phyloP scores from a whole-genome alignment of 2,113 vertebrate species.

The Ovis canadensis region DNA sequence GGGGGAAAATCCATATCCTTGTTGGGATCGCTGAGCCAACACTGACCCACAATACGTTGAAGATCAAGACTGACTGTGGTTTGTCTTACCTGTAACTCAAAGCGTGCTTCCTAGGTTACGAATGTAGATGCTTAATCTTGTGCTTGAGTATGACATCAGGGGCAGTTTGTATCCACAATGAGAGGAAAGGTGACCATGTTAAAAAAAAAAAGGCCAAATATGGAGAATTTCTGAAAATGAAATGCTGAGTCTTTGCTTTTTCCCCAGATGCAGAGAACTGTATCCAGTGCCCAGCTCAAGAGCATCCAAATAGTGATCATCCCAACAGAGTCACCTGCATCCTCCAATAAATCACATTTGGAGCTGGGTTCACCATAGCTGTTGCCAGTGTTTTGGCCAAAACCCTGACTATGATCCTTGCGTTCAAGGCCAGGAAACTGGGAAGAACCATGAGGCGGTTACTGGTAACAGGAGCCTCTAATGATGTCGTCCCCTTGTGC shows the following conservation, averaged over 20 bases:
- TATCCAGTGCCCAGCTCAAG: background rate
- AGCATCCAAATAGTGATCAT: background rate
- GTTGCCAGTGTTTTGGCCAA: background rate
- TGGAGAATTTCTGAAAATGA: background rate
- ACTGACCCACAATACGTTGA: rapidly evolving
- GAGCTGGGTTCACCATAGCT: background rate
- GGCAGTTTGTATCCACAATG: background rate
- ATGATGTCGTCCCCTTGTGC: background rate
- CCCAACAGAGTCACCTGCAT: background rate
- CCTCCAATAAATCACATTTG: background rate
- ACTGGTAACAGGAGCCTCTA: background rate
- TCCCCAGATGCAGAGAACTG: background rate
- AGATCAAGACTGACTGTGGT: too few relatives aligned
- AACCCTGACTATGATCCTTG: background rate
- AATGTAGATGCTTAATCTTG: background rate
- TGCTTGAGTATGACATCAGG: background rate
- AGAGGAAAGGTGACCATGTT: background rate
- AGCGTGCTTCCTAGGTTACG: background rate
- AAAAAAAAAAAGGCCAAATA: background rate
- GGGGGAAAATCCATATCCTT: background rate
- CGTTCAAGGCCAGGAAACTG: background rate
- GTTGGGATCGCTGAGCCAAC: background rate
- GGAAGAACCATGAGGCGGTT: background rate
- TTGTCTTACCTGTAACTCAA: background rate
- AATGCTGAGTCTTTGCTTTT: background rate